Percentiles rank a stretch among this genome's conserved stretches.
Conservation (phyloP, 2,888 invertebrate species). For the Apocheima hispidaria region DNA sequence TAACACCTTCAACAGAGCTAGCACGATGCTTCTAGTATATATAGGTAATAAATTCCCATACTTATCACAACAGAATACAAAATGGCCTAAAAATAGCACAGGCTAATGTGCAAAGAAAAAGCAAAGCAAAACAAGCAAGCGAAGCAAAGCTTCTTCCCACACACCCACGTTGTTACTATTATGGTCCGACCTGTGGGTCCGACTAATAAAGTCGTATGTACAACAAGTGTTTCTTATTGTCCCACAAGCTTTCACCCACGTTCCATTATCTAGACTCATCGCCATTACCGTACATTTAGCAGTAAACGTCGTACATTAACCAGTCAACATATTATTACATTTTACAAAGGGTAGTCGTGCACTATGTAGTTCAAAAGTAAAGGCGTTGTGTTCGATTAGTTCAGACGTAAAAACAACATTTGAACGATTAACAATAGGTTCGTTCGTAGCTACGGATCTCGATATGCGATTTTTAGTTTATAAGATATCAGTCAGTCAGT, state of each 20-base stretch:
- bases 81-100: no score
- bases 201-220: neutral
- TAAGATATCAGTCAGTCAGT: no score
- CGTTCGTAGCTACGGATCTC: neutral
- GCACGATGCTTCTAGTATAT: no score
- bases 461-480: no score
- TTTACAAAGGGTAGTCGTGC: neutral
- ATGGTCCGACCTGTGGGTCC: neutral
- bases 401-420: neutral
- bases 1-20: no score
- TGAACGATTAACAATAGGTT: no score
- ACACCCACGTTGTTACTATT: neutral
- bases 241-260: neutral
- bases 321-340: constrained; percentile 9
- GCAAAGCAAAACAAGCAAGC: no score
- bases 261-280: constrained; percentile 5
- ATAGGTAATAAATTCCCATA: no score
- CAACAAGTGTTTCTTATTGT: constrained; percentile 8
- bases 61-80: no score
- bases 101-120: no score
- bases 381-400: neutral
- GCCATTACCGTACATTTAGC: constrained; percentile 20
- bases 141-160: no score
- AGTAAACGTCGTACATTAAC: constrained; percentile 8
- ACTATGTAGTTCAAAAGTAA: neutral